Base-by-base conservation (phyloP, 37 sponge, comb jelly and placozoan genomes). In the Spongia lamella region DNA sequence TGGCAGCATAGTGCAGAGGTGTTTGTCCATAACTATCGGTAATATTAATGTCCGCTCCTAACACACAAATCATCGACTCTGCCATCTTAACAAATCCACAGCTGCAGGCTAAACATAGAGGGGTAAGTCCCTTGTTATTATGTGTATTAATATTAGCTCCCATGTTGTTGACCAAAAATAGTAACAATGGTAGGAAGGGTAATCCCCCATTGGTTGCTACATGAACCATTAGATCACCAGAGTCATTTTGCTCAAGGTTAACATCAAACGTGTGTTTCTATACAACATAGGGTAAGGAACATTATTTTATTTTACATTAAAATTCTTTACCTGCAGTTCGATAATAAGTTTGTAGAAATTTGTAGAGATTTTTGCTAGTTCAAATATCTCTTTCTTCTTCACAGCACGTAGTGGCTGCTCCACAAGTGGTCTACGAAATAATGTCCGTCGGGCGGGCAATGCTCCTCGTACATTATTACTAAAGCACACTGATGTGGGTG, bases 1-100 rank as follows among this genome's bases (percentile, higher is more conserved):
- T 5, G 17, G 86, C 91, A 11, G 86, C 86, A 49, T 53, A 72
- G 68, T 90, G 91, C 9, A 90, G 77, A 0, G 86, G 78, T 7
- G 91, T 72, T 74, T 53, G 56, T 31, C 21, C 22, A 2, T 37
- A n/a, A 26, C 40, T 15, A 17, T 64, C 53, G 2, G 21, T 22
- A 1, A 13, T n/a, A 37, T 81, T 77, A 25, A 71, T 51, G 34
- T 66, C 78, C 0, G 70, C 86, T n/a, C 91, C 91, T n/a, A 81
- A 55, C 43, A 85, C 86, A 85, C 91, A 90, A 7, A 85, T 53
- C 70, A 85, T 72, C n/a, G 85, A 80, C 83, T 90, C 91, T 0
- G 75, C 81, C 20, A 90, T 1, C 24, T 47, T 85, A n/a, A 61
- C 61, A 20, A 85, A 72, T 7, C 78, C 86, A 16, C 53, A 66